Evolutionary conservation across 2,888 invertebrate genomes (phyloP).

Genomic region (Clunio marinus): DNA sequence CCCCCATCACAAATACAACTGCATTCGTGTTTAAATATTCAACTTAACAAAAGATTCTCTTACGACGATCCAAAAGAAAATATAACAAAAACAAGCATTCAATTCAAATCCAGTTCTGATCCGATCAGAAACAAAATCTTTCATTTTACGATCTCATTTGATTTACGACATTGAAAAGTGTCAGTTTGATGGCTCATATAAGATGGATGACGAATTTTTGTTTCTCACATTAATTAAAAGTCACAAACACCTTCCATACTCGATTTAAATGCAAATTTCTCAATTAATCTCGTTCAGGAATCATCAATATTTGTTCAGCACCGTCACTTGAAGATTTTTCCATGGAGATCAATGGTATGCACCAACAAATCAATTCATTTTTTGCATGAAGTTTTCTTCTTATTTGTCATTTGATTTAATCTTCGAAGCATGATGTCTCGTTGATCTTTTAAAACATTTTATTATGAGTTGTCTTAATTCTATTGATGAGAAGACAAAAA

Average conservation of each 20-base stretch:
- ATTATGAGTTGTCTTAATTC: no score
- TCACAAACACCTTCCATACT: background rate
- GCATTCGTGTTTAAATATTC: no score
- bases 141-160: conserved; percentile 1
- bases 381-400: background rate
- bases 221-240: conserved; percentile 16
- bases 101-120: no score
- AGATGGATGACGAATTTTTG: background rate
- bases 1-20: no score
- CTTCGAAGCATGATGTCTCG: background rate
- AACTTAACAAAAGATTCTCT: no score
- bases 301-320: conserved; percentile 44
- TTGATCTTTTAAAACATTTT: no score
- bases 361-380: conserved; percentile 39
- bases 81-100: no score
- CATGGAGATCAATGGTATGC: conserved; percentile 54
- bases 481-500: no score
- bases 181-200: conserved; percentile 27
- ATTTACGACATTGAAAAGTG: background rate
- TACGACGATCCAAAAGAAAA: no score
- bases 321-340: conserved; percentile 54
- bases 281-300: conserved; percentile 44
- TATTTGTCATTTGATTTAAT: conserved; percentile 39
- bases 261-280: conserved; percentile 36
- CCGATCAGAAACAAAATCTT: background rate